These are phyloP conservation scores for Burhinus oedicnemus DNA, from an alignment of 2,113 vertebrate genomes.

Conservation along the genomic window DNA sequence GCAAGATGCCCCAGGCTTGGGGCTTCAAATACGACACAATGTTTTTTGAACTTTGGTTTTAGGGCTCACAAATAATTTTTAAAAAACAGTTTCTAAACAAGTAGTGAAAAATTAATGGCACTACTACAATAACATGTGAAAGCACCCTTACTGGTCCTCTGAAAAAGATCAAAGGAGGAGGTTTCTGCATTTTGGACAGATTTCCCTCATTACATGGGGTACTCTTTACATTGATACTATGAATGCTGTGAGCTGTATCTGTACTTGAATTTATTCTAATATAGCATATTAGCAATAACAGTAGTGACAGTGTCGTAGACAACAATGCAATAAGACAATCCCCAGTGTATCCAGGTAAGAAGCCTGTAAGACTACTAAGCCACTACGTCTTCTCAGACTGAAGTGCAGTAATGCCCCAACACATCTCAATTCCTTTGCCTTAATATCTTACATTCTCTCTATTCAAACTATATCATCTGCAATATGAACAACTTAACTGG, in stretches of 20 bases:
- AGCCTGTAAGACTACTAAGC: background rate
- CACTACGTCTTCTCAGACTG: background rate
- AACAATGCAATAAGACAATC: background rate
- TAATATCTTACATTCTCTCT: background rate
- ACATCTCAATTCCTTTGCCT: background rate
- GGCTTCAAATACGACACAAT: background rate
- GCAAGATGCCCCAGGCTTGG: background rate
- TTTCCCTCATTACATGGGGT: too few relatives aligned
- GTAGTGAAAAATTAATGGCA: background rate
- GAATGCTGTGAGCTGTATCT: too few relatives aligned
- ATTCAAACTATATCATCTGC: background rate
- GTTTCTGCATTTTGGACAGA: background rate
- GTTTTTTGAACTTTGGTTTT: background rate
- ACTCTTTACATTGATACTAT: too few relatives aligned
- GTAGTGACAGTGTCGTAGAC: background rate
- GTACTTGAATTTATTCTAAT: background rate
- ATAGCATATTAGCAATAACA: background rate
- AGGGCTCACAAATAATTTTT: background rate
- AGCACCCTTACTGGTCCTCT: background rate
- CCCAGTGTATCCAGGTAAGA: background rate
- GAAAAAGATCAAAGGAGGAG: background rate
- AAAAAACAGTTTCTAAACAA: background rate
- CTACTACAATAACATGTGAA: background rate
- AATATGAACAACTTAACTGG: background rate
- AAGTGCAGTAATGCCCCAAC: background rate